Percentiles rank a stretch among this genome's conserved stretches.
Conservation (phyloP, 2,797 vertebrate species). For the Lerista edwardsae region DNA sequence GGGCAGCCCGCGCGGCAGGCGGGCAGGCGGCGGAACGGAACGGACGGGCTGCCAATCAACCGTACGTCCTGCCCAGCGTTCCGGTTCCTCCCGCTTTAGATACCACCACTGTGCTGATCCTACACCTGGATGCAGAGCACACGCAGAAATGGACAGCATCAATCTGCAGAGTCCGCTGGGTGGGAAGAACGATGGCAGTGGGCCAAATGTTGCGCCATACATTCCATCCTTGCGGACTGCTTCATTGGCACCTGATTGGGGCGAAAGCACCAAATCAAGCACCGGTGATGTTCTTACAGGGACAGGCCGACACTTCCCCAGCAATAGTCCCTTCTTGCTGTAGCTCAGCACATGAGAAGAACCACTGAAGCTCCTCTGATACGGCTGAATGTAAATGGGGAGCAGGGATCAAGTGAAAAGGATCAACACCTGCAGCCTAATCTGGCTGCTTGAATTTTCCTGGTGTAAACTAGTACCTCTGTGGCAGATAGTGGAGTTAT, state of each 20-base stretch:
- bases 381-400: not conserved
- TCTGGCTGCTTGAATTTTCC: not conserved
- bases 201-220: not conserved
- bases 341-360: conserved; percentile 44
- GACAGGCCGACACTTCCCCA: conserved; percentile 48
- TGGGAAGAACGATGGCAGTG: not conserved
- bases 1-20: too few relatives aligned
- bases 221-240: not conserved
- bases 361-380: conserved; percentile 29
- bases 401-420: conserved; percentile 31
- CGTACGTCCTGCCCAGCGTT: too few relatives aligned
- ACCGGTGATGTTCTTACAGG: not conserved
- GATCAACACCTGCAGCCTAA: not conserved
- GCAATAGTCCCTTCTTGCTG: conserved; percentile 43
- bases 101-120: not conserved
- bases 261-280: not conserved
- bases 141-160: not conserved
- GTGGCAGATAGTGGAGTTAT: not conserved
- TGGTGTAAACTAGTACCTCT: not conserved
- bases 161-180: not conserved
- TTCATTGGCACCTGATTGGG: not conserved
- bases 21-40: too few relatives aligned
- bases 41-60: too few relatives aligned
- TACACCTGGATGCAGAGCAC: not conserved
- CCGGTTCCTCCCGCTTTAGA: too few relatives aligned